Evolutionary conservation across 2,113 vertebrate genomes (phyloP).

Genomic region (Campylorhamphus procurvoides): DNA sequence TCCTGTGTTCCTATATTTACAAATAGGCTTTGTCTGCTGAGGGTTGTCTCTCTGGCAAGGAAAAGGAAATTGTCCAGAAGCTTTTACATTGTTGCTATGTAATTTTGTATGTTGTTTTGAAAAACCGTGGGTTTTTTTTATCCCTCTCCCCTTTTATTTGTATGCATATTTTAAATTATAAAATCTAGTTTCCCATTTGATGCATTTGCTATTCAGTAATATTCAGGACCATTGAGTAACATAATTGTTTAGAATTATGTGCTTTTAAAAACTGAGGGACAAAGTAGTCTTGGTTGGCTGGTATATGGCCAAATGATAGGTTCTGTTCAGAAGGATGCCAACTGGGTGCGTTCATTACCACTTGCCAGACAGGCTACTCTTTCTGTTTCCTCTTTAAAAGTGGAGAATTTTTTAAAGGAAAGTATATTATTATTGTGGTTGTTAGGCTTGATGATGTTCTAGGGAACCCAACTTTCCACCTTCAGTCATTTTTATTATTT

Average conservation of each 20-base stretch:
- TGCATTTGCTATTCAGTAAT: neutral
- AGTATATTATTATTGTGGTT: neutral
- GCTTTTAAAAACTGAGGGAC: conserved; percentile 11
- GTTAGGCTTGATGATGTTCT: neutral
- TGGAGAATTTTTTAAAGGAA: neutral
- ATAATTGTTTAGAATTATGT: conserved; percentile 12
- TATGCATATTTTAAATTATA: conserved; percentile 3
- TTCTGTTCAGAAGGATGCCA: neutral
- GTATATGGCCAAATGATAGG: neutral
- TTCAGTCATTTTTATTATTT: neutral
- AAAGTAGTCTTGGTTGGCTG: neutral
- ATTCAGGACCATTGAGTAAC: neutral
- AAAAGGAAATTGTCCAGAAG: conserved; percentile 39
- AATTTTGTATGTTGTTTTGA: conserved; percentile 37
- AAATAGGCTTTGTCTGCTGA: conserved; percentile 44
- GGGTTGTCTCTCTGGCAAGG: conserved; percentile 17
- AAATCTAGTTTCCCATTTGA: conserved; percentile 3
- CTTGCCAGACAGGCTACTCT: neutral
- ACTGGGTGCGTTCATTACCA: neutral
- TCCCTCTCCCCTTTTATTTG: neutral
- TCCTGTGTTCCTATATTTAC: conserved; percentile 41
- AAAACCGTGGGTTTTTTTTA: neutral
- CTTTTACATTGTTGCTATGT: conserved; percentile 40
- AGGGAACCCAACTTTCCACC: neutral
- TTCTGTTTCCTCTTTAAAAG: neutral